Conservation (phyloP, 2,888 invertebrate genomes). For the Cantharis nigra region DNA sequence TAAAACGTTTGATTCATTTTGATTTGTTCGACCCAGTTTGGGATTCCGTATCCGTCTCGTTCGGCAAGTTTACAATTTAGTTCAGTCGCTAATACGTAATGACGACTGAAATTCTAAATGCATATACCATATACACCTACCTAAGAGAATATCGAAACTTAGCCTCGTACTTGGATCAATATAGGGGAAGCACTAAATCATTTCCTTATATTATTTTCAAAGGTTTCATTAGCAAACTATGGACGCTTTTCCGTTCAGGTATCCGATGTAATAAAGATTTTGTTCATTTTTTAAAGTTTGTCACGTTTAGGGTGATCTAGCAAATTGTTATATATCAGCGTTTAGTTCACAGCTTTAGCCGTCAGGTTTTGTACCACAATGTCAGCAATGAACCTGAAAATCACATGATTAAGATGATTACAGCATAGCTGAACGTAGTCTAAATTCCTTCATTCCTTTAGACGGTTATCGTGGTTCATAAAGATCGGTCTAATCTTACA, state of each 20-base stretch:
- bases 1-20: neutral
- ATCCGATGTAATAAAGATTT: neutral
- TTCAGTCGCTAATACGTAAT: neutral
- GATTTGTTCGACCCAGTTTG: neutral
- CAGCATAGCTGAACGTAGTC: conserved; percentile 27
- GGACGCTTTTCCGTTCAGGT: neutral
- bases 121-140: neutral
- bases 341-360: neutral
- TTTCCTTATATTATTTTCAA: neutral
- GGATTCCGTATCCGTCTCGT: neutral
- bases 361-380: conserved; percentile 17
- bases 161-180: neutral
- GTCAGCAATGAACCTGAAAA: conserved; percentile 32
- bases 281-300: neutral
- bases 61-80: neutral
- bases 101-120: neutral
- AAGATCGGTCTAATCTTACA: conserved; percentile 28
- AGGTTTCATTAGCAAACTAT: neutral
- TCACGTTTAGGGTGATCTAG: neutral
- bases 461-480: conserved; percentile 23
- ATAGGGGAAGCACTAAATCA: neutral
- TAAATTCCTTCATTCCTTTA: conserved; percentile 16
- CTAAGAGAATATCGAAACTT: neutral
- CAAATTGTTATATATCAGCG: neutral
- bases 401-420: conserved; percentile 36